Evolutionary conservation across 2,888 invertebrate genomes (phyloP), one percentile per base, ranked within the genome.

Genomic region (Criorhina ranunculi): DNA sequence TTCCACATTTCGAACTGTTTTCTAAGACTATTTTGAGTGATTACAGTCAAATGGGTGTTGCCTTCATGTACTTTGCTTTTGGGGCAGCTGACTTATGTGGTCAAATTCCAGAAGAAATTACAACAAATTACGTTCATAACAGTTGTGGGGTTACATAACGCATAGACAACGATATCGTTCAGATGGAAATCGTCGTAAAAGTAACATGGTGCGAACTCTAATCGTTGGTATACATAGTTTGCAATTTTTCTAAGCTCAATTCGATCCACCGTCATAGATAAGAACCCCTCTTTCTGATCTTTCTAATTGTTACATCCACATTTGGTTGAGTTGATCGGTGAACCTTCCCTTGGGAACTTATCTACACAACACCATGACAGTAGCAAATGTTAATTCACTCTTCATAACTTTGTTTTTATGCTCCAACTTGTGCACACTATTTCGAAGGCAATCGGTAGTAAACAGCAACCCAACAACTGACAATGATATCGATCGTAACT

Each of bases 401-500:
- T 19, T 77, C 81, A 77, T 77, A 82, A 82, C 44, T 82, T 53
- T 19, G 12, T 42, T 60, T 33, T 24, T n/a, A 67, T 17, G 24
- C 24, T n/a, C 24, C 24, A 37, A 44, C 44, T 53, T n/a, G 31
- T 62, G 17, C 40, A 33, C 33, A 33, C 33, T 24, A n/a, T 24
- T 37, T 33, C 24, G 24, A 37, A 64, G 15, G 35, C 67, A 24
- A 12, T 5, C 12, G 8, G 24, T 55, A 55, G 60, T 62, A 33
- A 62, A 31, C 19, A 24, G 53, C 49, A 59, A 59, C 24, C 66
- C 62, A 75, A 69, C 75, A 81, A 81, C 57, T 46, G 82, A 72
- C 70, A 82, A 55, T 29, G 76, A 83, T 83, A 64, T 69, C 29
- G 66, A 83, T 78, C 82, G 67, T 15, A 60, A 80, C 73, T 60